Conservation (phyloP, 1,140 invertebrate species). For the Notospermus geniculatus region DNA sequence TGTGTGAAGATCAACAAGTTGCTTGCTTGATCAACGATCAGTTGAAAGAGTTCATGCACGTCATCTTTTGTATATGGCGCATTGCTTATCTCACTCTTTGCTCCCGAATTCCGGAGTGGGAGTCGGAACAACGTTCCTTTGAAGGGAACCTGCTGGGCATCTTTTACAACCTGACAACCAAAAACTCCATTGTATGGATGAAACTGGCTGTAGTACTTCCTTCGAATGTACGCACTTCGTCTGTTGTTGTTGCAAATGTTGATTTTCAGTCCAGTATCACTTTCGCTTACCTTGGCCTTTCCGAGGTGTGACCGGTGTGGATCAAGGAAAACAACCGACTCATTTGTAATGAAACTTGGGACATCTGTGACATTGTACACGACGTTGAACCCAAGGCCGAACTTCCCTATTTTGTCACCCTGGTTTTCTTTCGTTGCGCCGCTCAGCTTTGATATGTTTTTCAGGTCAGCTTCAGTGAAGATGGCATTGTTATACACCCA, state of each 20-base stretch:
- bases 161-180: no score
- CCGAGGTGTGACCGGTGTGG: conserved; percentile 42
- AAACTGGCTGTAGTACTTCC: no score
- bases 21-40: conserved; percentile 35
- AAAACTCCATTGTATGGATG: no score
- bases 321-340: conserved; percentile 49
- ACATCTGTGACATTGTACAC: conserved; percentile 54
- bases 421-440: conserved; percentile 41
- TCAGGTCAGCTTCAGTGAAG: conserved; percentile 42
- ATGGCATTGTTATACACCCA: conserved; percentile 44
- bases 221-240: no score
- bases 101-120: no score
- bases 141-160: no score
- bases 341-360: conserved; percentile 44
- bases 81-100: no score
- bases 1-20: conserved; percentile 47
- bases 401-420: conserved; percentile 41
- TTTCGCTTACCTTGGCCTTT: background rate
- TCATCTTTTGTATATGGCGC: no score
- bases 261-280: no score
- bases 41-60: conserved; percentile 33
- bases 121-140: no score
- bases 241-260: no score
- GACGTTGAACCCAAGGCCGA: conserved; percentile 49
- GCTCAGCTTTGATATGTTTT: conserved; percentile 39